phyloP scores from a whole-genome alignment of 2,797 vertebrate species.

The Malurus splendens region DNA sequence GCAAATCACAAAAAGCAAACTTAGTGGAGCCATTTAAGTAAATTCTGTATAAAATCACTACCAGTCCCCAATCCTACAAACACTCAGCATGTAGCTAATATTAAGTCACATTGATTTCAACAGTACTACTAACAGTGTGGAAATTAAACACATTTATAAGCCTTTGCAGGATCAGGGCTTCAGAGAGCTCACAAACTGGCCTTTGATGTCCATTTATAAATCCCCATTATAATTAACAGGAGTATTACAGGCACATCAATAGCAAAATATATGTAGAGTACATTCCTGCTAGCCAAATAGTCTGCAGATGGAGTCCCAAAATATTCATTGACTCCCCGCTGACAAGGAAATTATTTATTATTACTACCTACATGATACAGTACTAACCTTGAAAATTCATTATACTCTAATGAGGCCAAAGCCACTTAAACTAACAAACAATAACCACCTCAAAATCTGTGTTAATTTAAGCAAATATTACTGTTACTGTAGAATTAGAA shows the following conservation, averaged over 20 bases:
- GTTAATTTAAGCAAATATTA: conserved; percentile 4
- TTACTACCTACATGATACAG: conserved; percentile 59
- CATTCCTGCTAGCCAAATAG: conserved; percentile 49
- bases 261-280: neutral
- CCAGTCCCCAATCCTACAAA: neutral
- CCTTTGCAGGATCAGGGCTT: conserved; percentile 32
- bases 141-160: conserved; percentile 56
- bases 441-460: neutral
- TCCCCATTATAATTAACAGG: conserved; percentile 48
- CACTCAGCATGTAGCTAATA: conserved; percentile 37
- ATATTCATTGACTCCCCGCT: conserved; percentile 64
- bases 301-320: conserved; percentile 62
- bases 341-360: conserved; percentile 64
- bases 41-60: conserved; percentile 11
- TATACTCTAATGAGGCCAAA: conserved; percentile 54
- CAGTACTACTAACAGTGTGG: conserved; percentile 19
- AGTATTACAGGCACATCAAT: conserved; percentile 37
- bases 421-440: neutral
- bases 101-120: conserved; percentile 27
- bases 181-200: conserved; percentile 35
- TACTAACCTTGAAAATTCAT: conserved; percentile 61
- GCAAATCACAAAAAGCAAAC: conserved; percentile 23
- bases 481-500: neutral
- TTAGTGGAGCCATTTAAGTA: neutral
- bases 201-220: conserved; percentile 59